phyloP scores from a whole-genome alignment of 2,888 invertebrate species.

The Acrocyrtus sp. region DNA sequence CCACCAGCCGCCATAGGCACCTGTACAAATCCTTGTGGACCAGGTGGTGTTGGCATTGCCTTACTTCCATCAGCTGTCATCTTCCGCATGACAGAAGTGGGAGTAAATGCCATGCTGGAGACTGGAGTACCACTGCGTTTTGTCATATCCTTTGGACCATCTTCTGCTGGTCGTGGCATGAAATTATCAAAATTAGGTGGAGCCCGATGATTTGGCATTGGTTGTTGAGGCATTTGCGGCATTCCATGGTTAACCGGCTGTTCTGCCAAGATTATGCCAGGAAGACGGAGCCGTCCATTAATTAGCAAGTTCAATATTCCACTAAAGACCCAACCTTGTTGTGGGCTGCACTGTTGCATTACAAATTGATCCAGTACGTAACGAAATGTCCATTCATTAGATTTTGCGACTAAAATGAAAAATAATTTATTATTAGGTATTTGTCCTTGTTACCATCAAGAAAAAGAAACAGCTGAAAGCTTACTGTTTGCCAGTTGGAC shows the following conservation, averaged over 20 bases:
- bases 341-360: conserved; percentile 32
- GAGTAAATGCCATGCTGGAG: conserved; percentile 78
- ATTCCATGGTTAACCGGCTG: conserved; percentile 7
- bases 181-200: conserved; percentile 23
- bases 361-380: conserved; percentile 25
- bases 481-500: conserved; percentile 33
- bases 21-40: conserved; percentile 69
- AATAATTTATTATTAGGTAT: no score
- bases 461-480: neutral
- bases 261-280: conserved; percentile 22
- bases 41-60: conserved; percentile 72
- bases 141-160: conserved; percentile 37
- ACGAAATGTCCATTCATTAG: conserved; percentile 40
- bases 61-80: conserved; percentile 81
- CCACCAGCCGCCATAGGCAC: conserved; percentile 30
- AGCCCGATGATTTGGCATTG: conserved; percentile 35
- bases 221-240: conserved; percentile 30
- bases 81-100: conserved; percentile 92
- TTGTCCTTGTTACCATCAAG: conserved; percentile 31
- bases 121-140: conserved; percentile 71
- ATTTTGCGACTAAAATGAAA: conserved; percentile 31
- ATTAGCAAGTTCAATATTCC: conserved; percentile 41
- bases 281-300: conserved; percentile 33
- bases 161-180: conserved; percentile 22
- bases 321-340: conserved; percentile 31